Evolutionary conservation across 2,797 vertebrate species (phyloP).

Genomic region (Pantherophis vulpinus): DNA sequence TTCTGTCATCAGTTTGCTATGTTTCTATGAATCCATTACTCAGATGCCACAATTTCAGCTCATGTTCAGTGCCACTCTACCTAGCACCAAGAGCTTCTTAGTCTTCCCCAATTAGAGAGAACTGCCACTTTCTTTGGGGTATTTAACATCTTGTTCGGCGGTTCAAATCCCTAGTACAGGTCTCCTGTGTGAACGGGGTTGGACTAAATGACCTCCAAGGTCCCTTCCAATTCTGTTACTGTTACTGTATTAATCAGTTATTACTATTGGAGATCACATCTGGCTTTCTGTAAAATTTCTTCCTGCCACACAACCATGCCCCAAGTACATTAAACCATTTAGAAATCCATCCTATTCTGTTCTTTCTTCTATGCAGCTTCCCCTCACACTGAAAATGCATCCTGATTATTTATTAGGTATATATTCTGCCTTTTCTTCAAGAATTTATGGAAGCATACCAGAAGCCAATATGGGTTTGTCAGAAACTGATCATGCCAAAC

Average conservation of each 20-base stretch:
- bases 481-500: neutral
- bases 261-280: neutral
- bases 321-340: neutral
- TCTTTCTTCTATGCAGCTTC: neutral
- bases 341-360: neutral
- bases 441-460: neutral
- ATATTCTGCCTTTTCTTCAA: neutral
- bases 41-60: neutral
- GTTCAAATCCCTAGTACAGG: no score
- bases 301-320: neutral
- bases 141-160: neutral
- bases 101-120: neutral
- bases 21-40: neutral
- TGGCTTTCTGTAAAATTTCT: neutral
- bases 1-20: neutral
- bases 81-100: neutral
- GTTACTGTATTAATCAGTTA: neutral
- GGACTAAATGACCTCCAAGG: no score
- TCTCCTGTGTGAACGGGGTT: no score
- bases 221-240: no score
- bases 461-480: neutral
- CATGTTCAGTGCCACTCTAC: neutral
- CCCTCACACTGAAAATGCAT: neutral
- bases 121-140: neutral
- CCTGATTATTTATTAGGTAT: neutral